Conservation (phyloP, 2,113 vertebrate genomes). For the Mesoclemmys tuberculata region DNA sequence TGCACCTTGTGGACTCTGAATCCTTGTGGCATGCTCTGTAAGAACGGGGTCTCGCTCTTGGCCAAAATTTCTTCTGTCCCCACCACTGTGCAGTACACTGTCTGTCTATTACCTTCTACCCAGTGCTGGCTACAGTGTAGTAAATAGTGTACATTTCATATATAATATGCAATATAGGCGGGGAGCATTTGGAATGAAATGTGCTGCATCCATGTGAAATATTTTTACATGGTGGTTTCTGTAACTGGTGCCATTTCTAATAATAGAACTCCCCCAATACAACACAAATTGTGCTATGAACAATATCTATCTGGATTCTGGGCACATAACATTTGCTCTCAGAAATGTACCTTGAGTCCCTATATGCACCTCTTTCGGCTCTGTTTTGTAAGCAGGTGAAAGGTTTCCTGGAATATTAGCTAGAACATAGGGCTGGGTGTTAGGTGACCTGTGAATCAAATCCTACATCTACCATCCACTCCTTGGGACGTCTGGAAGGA, state of each 20-base stretch:
- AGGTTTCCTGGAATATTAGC: neutral
- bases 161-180: accelerated
- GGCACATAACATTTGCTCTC: neutral
- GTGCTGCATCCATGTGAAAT: neutral
- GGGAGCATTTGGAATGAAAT: neutral
- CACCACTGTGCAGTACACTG: accelerated
- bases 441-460: neutral
- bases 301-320: neutral
- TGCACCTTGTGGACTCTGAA: neutral
- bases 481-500: accelerated
- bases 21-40: accelerated
- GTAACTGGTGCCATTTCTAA: neutral
- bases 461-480: neutral
- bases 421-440: accelerated
- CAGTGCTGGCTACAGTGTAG: accelerated
- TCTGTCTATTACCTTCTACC: accelerated
- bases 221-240: neutral
- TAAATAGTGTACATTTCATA: accelerated
- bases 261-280: neutral
- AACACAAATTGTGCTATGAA: neutral
- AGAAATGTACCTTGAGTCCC: neutral
- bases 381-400: neutral
- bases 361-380: neutral
- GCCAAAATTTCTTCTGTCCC: neutral
- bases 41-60: accelerated